Base-by-base conservation (phyloP, 2,113 vertebrate genomes). In the Anhinga rufa region DNA sequence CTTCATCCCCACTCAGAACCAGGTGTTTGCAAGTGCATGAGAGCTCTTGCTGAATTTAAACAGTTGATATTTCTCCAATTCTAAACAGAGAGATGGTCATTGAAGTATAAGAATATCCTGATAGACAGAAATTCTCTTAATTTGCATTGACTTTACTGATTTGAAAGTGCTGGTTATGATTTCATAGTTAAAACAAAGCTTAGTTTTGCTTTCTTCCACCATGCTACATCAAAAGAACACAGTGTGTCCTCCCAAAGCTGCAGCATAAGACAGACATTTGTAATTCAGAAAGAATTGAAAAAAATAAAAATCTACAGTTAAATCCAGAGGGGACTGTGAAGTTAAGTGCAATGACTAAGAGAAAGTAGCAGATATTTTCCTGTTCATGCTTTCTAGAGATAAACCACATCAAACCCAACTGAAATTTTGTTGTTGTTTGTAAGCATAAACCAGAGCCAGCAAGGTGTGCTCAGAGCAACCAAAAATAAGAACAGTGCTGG, bases 201-300 rank as follows among this genome's bases (percentile, higher is more conserved):
- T 14, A 38, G 8, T 17, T n/a, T 29, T 58, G 2, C 10, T n/a
- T 65, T 82, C 29, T 88, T 58, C 25, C 29, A 82, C 10, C 5
- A 31, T 0, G 2, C 1, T 52, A 44, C 1, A 0, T 12, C 17
- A 1, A 40, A 66, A 72, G 8, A 71, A 25, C 5, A 31, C 16
- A 11, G 19, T 7, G 8, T 24, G 14, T 38, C 9, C 31, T 71
- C 25, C 36, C 10, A 55, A 18, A 69, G 49, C 8, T 16, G 7
- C 31, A 64, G 9, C 14, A 36, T 32, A 48, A 54, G 44, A 46
- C 44, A 46, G 44, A 46, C 8, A 17, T 46, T 46, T 46, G 17
- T 46, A 7, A 17, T 46, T 5, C 21, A 82, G 18, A 36, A 48
- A 46, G 3, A 22, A 25, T 13, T 22, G 8, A 22, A 69, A 40